Evolutionary conservation across 2,797 vertebrate species (phyloP), one percentile per base, ranked within the genome.

Genomic region (Prionace glauca): DNA sequence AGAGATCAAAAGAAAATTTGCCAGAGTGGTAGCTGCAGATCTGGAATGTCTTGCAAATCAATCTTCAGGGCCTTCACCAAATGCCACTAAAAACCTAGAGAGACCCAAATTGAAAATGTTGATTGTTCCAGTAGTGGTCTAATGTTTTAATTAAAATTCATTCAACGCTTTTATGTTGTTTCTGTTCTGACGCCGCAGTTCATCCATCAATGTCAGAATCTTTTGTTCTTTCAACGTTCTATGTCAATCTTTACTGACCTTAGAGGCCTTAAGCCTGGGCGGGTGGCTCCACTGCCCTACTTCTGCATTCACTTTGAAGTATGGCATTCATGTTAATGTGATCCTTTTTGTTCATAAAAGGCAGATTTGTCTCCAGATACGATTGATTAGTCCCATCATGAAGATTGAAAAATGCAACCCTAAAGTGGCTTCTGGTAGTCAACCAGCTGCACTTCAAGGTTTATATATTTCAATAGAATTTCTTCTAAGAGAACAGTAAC

Each of bases 21-120:
- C 20, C 20, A 45, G 81, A 84, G 20, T 22, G 81, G 20, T 45
- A 84, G 62, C 65, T 92, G 62, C 62, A 69, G 65, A 18, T 10
- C 90, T 69, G n/a, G 62, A 69, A 67, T 69, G n/a, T 69, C n/a
- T 24, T 69, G 16, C 29, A 20, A n/a, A 18, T 18, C 88, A 91
- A 12, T 36, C 56, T 67, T 69, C 14, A 41, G 90, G n/a, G 9
- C 41, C 22, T 91, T 92, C 62, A 92, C 20, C 18, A 69, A 92
- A 69, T 92, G 90, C n/a, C 36, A 20, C n/a, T 67, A 67, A 92
- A 56, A 92, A 69, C 62, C 90, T 20, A 92, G n/a, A 92, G 90
- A 24, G 90, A 92, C 36, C 32, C 22, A 92, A 92, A 92, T 92
- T 92, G 90, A 41, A 92, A 92, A 92, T 69, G 90, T 60, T 88